Conservation (phyloP, 2,113 vertebrate genomes). For the Mesembrinibis cayennensis region DNA sequence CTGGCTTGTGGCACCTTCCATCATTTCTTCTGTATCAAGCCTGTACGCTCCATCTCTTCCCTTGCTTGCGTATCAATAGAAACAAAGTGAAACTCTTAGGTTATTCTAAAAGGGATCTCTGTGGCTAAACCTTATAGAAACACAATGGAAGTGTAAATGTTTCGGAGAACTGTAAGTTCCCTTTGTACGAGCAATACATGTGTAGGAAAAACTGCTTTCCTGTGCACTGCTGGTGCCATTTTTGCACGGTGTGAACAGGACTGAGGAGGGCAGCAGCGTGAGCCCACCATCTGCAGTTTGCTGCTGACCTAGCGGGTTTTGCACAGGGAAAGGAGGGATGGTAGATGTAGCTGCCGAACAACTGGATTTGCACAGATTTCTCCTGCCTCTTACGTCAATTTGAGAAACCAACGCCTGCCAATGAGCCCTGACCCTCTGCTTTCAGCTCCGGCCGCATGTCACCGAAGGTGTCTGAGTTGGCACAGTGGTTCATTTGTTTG, state of each 20-base stretch:
- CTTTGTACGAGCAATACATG: not conserved
- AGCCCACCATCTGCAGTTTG: not conserved
- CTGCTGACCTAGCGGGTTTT: not conserved
- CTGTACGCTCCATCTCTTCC: not conserved
- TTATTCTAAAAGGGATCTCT: not conserved
- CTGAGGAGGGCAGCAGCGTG: not conserved
- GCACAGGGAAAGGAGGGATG: not conserved
- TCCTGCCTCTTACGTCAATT: not conserved
- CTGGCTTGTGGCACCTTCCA: not conserved
- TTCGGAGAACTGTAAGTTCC: not conserved
- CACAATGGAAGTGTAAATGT: not conserved
- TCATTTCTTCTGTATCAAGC: not conserved
- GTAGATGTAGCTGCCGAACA: not conserved
- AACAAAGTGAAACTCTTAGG: not conserved
- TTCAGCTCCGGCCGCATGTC: accelerated
- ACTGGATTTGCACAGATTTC: not conserved
- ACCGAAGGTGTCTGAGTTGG: accelerated
- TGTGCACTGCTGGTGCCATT: accelerated
- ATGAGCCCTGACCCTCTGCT: not conserved
- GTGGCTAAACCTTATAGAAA: not conserved
- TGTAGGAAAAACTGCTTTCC: not conserved
- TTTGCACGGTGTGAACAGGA: accelerated
- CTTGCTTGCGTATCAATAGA: not conserved
- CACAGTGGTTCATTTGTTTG: not conserved
- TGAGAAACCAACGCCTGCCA: not conserved